Base-by-base conservation (phyloP, 2,888 invertebrate genomes). In the Drosophila nr. medialis region DNA sequence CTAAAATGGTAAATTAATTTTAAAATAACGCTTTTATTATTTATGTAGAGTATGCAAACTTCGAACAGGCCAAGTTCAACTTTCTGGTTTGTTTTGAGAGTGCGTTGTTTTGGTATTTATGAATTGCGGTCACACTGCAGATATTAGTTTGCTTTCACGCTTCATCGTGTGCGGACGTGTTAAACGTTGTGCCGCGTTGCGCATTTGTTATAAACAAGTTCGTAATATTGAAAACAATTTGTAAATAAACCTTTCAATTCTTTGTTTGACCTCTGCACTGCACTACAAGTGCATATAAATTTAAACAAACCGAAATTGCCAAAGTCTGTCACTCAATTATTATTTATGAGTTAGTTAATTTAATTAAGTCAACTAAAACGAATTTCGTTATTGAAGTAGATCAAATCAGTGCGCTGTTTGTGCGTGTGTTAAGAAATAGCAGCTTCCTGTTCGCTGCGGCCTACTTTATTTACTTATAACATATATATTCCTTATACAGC, bases 51-150 rank as follows among this genome's bases (percentile, higher is more conserved):
- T 42, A 72, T 66, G 6, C 27, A 56, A 50, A 4, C 32, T 18
- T 53, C 56, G 64, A 3, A 10, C 5, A 32, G n/a, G 13, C 8
- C 7, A 5, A 11, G 7, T n/a, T 10, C 10, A 27, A 24, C 24
- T 18, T 34, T 29, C 7, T 53, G 38, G 36, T 38, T n/a, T 21
- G 27, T 58, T 42, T 27, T 15, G 15, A 18, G 32, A 18, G 34
- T 40, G n/a, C 10, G 27, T 34, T 21, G 38, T 61, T 80, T 64
- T 68, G 11, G 36, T 29, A 11, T 45, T 54, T 27, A 34, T 10
- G n/a, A 18, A n/a, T 24, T 62, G 59, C 53, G 77, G 77, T 66
- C 76, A 75, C 80, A 80, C 77, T 80, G 62, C 18, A 66, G 40
- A 36, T 67, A 72, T 77, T 42, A 77, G 77, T 77, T 62, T 72